Conservation (phyloP, 30 jellyfish, hydroid and myxozoan species). For the Clytia hemisphaerica region DNA sequence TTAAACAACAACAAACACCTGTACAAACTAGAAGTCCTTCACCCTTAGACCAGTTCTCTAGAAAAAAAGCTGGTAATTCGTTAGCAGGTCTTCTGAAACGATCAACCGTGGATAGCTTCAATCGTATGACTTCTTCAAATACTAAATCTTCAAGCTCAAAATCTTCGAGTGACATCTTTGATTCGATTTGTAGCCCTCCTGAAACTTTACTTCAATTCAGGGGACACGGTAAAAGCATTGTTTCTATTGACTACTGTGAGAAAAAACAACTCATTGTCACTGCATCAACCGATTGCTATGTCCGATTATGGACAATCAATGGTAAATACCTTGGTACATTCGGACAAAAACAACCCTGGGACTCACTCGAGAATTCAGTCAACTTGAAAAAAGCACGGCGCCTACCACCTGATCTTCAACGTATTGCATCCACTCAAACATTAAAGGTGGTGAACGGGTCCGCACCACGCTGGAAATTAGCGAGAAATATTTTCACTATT, state of each 20-base stretch:
- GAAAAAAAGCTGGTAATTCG: too few relatives aligned
- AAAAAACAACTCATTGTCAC: conserved; percentile 52
- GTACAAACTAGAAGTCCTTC: neutral
- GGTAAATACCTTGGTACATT: conserved; percentile 83
- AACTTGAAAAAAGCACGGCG: conserved; percentile 28
- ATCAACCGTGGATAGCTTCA: too few relatives aligned
- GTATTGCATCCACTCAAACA: conserved; percentile 67
- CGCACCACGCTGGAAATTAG: conserved; percentile 54
- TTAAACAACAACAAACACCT: neutral
- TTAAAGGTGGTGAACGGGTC: conserved; percentile 53
- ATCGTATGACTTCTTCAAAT: too few relatives aligned
- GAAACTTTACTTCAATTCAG: conserved; percentile 1
- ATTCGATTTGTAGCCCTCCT: neutral
- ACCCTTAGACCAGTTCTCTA: conserved; percentile 6
- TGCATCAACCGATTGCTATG: conserved; percentile 87
- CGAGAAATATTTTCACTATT: conserved; percentile 39
- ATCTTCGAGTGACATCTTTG: neutral
- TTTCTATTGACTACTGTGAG: conserved; percentile 60
- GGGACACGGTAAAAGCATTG: conserved; percentile 76
- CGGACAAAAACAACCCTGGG: conserved; percentile 67
- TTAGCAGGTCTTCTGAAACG: too few relatives aligned
- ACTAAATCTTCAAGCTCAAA: neutral
- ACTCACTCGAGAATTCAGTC: conserved; percentile 24
- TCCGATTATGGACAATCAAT: conserved; percentile 74
- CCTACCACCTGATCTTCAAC: conserved; percentile 62